Conservation (phyloP, 2,113 vertebrate genomes). For the Camelus bactrianus region DNA sequence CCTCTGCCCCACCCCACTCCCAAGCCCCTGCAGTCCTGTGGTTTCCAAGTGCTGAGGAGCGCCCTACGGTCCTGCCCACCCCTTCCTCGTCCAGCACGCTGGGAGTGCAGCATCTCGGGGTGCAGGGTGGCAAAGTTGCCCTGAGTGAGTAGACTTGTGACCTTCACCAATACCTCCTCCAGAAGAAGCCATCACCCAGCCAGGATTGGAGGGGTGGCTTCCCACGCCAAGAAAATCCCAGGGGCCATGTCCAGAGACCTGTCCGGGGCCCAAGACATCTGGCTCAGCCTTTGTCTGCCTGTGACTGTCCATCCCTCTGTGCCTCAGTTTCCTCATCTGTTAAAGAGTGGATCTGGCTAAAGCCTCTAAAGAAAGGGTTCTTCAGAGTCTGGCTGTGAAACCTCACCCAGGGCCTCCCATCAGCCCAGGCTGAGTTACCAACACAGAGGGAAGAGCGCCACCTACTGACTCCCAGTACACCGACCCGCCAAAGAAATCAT, state of each 20-base stretch:
- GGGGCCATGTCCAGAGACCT: background rate
- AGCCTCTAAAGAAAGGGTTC: background rate
- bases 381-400: background rate
- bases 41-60: background rate
- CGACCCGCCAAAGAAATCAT: background rate
- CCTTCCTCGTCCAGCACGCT: background rate
- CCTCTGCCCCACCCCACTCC: background rate
- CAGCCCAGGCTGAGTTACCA: background rate
- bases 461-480: conserved; percentile 60
- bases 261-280: background rate
- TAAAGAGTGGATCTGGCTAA: background rate
- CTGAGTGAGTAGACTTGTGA: background rate
- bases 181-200: background rate
- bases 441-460: conserved; percentile 76
- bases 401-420: background rate
- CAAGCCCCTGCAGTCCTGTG: background rate
- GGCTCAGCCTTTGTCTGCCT: background rate
- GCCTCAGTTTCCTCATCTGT: conserved; percentile 50
- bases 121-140: background rate
- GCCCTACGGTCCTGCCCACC: background rate
- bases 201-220: background rate
- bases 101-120: background rate
- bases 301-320: background rate
- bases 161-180: background rate
- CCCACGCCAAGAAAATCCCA: background rate